Conservation (phyloP, 2,113 vertebrate species). For the Galemys pyrenaicus region DNA sequence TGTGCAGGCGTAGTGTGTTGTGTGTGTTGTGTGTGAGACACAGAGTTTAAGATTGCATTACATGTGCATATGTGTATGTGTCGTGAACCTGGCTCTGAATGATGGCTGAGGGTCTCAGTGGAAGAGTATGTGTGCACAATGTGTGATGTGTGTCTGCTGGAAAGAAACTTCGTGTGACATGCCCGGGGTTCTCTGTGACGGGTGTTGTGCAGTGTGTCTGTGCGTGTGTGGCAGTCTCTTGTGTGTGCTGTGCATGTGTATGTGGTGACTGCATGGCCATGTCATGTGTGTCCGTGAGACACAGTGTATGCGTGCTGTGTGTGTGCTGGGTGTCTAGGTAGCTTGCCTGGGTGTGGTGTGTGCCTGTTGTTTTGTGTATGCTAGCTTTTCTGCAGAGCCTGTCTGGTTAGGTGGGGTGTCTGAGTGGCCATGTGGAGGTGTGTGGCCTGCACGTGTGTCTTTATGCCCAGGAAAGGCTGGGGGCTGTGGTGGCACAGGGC, state of each 20-base stretch:
- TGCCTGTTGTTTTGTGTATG: conserved; percentile 16
- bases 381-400: background rate
- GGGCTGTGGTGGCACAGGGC: fast-evolving
- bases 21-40: background rate
- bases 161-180: background rate
- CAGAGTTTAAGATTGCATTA: background rate
- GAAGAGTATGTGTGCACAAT: background rate
- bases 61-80: background rate
- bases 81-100: background rate
- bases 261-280: background rate
- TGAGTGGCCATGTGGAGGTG: background rate
- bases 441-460: background rate
- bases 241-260: background rate
- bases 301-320: background rate
- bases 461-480: background rate
- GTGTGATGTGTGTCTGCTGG: background rate
- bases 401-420: background rate
- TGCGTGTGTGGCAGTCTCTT: background rate
- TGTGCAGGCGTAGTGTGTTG: background rate
- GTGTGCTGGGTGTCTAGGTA: background rate
- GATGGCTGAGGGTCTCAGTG: background rate
- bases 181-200: background rate
- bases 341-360: conserved; percentile 39
- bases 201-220: background rate
- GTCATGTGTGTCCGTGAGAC: background rate